These are phyloP conservation scores for Leucozona laternaria DNA, from an alignment of 2,888 invertebrate genomes.

Conservation along the genomic window DNA sequence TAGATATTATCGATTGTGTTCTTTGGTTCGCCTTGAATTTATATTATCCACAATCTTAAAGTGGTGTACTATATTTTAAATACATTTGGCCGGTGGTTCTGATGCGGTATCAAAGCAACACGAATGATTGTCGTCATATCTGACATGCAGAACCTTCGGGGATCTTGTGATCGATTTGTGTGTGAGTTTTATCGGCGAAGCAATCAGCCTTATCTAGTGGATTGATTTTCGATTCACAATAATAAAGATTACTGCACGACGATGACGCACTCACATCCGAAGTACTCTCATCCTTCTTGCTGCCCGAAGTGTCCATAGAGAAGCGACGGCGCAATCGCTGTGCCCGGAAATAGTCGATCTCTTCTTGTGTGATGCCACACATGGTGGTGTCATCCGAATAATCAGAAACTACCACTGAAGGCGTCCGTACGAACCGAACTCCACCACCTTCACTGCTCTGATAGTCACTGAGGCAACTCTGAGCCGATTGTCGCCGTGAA, in stretches of 20 bases:
- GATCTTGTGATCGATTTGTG: conserved; percentile 86
- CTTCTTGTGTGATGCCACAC: conserved; percentile 85
- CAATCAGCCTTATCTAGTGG: conserved; percentile 85
- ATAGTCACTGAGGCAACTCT: conserved; percentile 83
- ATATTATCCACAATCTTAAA: background rate
- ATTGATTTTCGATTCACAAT: conserved; percentile 86
- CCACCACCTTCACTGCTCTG: conserved; percentile 83
- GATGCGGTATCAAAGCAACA: conserved; percentile 77
- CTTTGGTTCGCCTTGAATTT: background rate
- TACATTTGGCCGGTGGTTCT: conserved; percentile 44
- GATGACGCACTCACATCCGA: conserved; percentile 86
- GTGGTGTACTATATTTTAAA: background rate
- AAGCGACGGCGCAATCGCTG: conserved; percentile 83
- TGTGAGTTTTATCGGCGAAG: conserved; percentile 84
- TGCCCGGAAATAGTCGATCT: conserved; percentile 86
- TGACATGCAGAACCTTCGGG: conserved; percentile 91
- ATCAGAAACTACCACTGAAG: conserved; percentile 94
- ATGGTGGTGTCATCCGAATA: conserved; percentile 90
- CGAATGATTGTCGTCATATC: conserved; percentile 84
- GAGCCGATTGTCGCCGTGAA: conserved; percentile 84
- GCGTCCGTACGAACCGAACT: conserved; percentile 89
- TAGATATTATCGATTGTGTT: background rate
- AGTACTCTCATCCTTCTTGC: conserved; percentile 79
- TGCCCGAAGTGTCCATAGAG: conserved; percentile 80
- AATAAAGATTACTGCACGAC: conserved; percentile 86